Evolutionary conservation across 1,140 invertebrate genomes (phyloP).

Genomic region (Bactericera cockerelli): DNA sequence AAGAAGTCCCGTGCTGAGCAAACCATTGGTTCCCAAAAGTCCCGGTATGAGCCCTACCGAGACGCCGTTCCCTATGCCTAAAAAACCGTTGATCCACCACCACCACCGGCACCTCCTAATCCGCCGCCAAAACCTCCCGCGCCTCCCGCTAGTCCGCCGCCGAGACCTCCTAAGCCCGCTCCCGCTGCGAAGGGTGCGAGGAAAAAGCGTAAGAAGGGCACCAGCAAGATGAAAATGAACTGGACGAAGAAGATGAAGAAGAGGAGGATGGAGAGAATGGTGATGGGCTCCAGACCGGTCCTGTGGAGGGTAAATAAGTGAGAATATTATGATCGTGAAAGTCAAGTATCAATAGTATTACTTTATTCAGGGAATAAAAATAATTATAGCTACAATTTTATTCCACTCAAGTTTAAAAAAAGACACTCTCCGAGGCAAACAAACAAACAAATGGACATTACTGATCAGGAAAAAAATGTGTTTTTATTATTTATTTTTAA

Average conservation of each 20-base stretch:
- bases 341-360: too few relatives aligned
- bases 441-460: too few relatives aligned
- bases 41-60: neutral
- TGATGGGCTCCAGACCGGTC: conserved; percentile 5
- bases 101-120: neutral
- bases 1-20: neutral
- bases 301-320: too few relatives aligned
- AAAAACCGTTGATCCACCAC: neutral
- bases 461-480: too few relatives aligned
- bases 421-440: too few relatives aligned
- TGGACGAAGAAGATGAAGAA: neutral
- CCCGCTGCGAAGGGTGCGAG: neutral
- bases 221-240: neutral
- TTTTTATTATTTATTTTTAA: too few relatives aligned
- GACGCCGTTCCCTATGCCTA: neutral
- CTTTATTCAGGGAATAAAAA: too few relatives aligned
- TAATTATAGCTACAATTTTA: too few relatives aligned
- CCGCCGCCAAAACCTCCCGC: neutral
- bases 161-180: neutral
- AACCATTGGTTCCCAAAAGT: neutral
- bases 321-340: too few relatives aligned
- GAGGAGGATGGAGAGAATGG: neutral
- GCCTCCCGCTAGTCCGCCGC: neutral
- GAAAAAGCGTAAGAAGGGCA: neutral
- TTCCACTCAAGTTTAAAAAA: too few relatives aligned